Evolutionary conservation across 2,113 vertebrate genomes (phyloP).

Genomic region (Sturnus vulgaris): DNA sequence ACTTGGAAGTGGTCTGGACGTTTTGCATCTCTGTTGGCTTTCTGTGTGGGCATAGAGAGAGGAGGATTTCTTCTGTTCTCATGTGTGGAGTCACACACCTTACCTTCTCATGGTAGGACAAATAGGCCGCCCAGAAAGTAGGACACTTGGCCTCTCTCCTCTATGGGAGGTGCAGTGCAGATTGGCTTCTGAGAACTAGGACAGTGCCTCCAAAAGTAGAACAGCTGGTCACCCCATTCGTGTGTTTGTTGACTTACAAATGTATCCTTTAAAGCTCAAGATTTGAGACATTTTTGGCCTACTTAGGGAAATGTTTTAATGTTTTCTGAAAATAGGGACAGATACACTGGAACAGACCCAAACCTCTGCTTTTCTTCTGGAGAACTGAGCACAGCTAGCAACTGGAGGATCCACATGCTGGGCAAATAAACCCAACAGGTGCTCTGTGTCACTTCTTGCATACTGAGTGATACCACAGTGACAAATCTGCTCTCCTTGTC

Average conservation of each 20-base stretch:
- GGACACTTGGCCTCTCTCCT: slow-evolving; percentile 35
- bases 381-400: not conserved
- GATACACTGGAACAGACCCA: not conserved
- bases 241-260: slow-evolving; percentile 23
- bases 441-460: not conserved
- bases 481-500: not conserved
- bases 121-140: slow-evolving; percentile 51
- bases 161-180: slow-evolving; percentile 21
- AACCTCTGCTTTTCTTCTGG: not conserved
- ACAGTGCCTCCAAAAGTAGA: slow-evolving; percentile 41
- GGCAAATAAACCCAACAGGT: not conserved
- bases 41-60: not conserved
- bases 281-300: slow-evolving; percentile 27
- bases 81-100: not conserved
- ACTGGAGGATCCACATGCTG: not conserved
- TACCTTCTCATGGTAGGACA: slow-evolving; percentile 14
- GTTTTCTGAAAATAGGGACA: slow-evolving; percentile 16
- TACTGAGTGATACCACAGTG: not conserved
- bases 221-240: slow-evolving; percentile 17
- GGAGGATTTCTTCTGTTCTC: not conserved
- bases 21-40: not conserved
- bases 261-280: slow-evolving; percentile 25
- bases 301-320: slow-evolving; percentile 35
- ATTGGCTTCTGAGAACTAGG: slow-evolving; percentile 48
- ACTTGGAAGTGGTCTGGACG: not conserved